These are phyloP conservation scores for Platyrinchus mystaceus DNA, from an alignment of 2,797 vertebrate genomes.

Conservation along the genomic window DNA sequence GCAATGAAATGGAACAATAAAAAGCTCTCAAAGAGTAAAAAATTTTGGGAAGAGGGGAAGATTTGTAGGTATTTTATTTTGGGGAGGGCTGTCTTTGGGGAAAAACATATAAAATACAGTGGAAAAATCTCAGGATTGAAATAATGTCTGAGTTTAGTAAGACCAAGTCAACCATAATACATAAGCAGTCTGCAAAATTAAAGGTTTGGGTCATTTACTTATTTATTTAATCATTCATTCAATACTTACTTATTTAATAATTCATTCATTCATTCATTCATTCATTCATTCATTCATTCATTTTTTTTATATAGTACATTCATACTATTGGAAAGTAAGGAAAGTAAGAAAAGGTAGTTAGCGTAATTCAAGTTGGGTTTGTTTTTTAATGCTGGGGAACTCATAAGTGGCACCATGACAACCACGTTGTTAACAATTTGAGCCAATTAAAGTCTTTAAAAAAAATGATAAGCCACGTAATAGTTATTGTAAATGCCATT, in stretches of 20 bases:
- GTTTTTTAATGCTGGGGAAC: not conserved
- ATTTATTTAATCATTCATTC: not conserved
- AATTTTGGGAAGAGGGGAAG: not conserved
- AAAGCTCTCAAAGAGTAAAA: constrained; percentile 47
- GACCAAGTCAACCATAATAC: not conserved
- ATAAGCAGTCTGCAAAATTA: not conserved
- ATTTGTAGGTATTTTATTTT: not conserved
- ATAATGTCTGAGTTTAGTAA: constrained; percentile 34
- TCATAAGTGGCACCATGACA: constrained; percentile 3
- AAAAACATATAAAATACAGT: not conserved
- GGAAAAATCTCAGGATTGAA: constrained; percentile 4
- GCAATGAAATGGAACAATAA: constrained; percentile 57
- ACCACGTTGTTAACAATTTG: constrained; percentile 45
- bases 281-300: not conserved
- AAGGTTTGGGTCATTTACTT: not conserved
- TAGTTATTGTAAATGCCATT: constrained; percentile 67
- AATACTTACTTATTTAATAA: too few relatives aligned
- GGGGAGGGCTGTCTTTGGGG: not conserved
- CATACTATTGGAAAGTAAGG: not conserved
- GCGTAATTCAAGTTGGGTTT: not conserved
- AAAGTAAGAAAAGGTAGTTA: not conserved
- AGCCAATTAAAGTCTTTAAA: constrained; percentile 63
- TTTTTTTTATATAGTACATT: constrained; percentile 5
- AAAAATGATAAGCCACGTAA: constrained; percentile 67
- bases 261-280: not conserved